These are phyloP conservation scores for Boleophthalmus pectinirostris DNA, from an alignment of 2,113 vertebrate species.

Conservation along the genomic window DNA sequence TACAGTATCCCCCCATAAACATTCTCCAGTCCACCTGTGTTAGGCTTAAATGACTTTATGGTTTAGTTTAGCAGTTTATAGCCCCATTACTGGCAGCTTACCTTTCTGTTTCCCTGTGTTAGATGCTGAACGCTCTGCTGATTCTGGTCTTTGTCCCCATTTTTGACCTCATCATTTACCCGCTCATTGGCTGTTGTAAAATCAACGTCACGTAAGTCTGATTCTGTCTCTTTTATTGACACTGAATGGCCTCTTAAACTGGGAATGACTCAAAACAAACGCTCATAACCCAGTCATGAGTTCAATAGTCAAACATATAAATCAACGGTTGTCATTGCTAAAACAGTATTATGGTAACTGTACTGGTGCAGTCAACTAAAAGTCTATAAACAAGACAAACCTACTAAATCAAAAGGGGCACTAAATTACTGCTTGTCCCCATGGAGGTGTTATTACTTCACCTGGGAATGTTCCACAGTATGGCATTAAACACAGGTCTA, in stretches of 20 bases:
- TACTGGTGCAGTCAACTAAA: too few relatives aligned
- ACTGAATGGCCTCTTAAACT: constrained; percentile 23
- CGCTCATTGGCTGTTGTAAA: constrained; percentile 83
- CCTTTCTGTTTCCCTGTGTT: constrained; percentile 22
- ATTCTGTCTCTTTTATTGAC: constrained; percentile 29
- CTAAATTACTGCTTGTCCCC: too few relatives aligned
- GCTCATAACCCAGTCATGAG: background rate
- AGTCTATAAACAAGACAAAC: too few relatives aligned
- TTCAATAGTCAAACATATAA: background rate
- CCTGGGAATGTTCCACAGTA: too few relatives aligned
- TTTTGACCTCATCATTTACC: constrained; percentile 93
- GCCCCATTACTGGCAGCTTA: constrained; percentile 8
- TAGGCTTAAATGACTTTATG: constrained; percentile 52
- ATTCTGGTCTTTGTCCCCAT: constrained; percentile 92
- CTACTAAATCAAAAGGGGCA: too few relatives aligned
- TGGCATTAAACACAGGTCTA: too few relatives aligned
- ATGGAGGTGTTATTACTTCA: too few relatives aligned
- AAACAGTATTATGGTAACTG: too few relatives aligned
- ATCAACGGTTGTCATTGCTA: too few relatives aligned
- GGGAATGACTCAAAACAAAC: background rate
- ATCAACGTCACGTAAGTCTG: constrained; percentile 91
- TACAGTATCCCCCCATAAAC: background rate
- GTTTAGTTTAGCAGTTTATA: constrained; percentile 15
- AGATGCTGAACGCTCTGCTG: constrained; percentile 94
- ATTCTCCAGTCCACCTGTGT: background rate